Evolutionary conservation across 1,140 invertebrate genomes (phyloP), one percentile per base, ranked within the genome.

Genomic region (Ips typographus): DNA sequence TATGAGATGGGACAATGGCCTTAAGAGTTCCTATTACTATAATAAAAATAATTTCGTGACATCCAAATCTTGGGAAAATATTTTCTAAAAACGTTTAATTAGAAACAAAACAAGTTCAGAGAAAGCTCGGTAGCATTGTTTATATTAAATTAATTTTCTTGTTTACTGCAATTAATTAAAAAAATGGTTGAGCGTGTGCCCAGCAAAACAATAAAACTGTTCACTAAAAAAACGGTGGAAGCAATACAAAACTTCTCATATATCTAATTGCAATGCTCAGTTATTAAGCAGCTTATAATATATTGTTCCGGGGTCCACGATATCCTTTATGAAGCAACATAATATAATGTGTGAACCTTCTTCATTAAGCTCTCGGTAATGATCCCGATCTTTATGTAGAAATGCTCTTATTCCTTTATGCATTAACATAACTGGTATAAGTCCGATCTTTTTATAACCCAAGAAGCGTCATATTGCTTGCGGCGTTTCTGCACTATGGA

Each of bases 271-370:
- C 55, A 58, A 66, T 66, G 37, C 43, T 61, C 41, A 52, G 40
- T 62, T 68, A 68, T 68, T 68, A 68, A 60, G 61, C 49, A 47
- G 40, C 44, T 40, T 62, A 63, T 69, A 56, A 69, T 63, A 62
- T 63, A 64, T 71, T 65, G 59, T 72, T 69, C 62, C 67, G 63
- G 65, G 62, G 39, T 71, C 52, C 41, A 63, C 65, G 59, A 71
- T 65, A 62, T 65, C 63, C 60, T 69, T 69, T 70, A 64, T 65
- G 49, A 57, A 42, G 40, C 41, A 61, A 55, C 62, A 56, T 62
- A 65, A 67, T 56, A 40, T 71, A 69, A 73, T 69, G 72, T 73
- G 72, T 65, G 72, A 73, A 73, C 66, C 56, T 59, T 41, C 61
- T 61, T 70, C 71, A 73, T 73, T 73, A 72, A 64, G 56, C n/a